Evolutionary conservation across 2,113 vertebrate species (phyloP), one percentile per base, ranked within the genome.

Genomic region (Oreocharis arfaki): DNA sequence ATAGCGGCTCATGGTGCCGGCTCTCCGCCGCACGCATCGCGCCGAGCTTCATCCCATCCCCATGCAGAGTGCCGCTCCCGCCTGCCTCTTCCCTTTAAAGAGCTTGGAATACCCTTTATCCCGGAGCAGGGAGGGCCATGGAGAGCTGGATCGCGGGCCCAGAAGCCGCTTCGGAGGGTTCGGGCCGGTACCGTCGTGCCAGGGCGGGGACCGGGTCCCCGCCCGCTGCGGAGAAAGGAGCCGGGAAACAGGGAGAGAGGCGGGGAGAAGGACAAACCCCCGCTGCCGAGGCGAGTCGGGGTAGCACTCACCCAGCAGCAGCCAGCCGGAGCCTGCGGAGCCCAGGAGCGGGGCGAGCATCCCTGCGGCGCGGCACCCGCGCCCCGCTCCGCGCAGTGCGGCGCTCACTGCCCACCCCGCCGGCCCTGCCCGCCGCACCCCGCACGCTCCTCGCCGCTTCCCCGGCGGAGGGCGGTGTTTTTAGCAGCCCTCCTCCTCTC

Each of bases 261-360:
- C 67, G 60, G 77, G 52, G 22, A 57, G 22, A 53, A 59, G 33
- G 6, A 10, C 4, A 23, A 50, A 35, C 2, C 37, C 35, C 13
- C 7, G 8, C 2, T 4, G 7, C 27, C n/a, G 28, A 15, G 46
- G 27, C 2, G 33, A 32, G 11, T 41, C 55, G 9, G 23, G 41
- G 28, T 7, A n/a, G 35, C 67, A 90, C 98, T 98, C 95, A 98
- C 98, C 98, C 67, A 97, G 78, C 33, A 98, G 93, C 89, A 98
- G 93, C 94, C 98, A 98, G 89, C 98, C 95, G 46, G 98, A 98
- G 82, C 97, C 97, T 55, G 97, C 98, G 3, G 98, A 97, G 75
- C 98, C 94, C 35, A 98, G 97, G 82, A 98, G 96, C 92, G 98
- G 97, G 89, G 97, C 97, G 90, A 98, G 97, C 98, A 98, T 98